A percentile compares a stretch with the other conserved stretches of the same genome.
Conservation (phyloP, 2,113 vertebrate species). For the Mastomys coucha region DNA sequence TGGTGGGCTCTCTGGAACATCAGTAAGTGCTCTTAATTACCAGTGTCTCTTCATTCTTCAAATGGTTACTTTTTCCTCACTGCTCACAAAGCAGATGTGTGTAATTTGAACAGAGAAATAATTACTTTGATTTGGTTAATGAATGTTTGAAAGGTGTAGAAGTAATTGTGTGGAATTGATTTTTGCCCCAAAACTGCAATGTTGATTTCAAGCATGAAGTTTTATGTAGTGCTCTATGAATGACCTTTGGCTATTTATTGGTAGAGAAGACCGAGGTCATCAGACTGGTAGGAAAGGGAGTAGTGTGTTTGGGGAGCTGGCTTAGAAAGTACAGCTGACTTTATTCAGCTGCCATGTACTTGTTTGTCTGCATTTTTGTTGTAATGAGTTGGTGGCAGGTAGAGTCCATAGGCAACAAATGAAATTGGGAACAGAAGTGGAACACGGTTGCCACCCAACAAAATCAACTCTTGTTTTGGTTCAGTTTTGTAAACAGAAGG, state of each 20-base stretch:
- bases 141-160: constrained; percentile 44
- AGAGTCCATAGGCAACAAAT: not conserved
- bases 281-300: not conserved
- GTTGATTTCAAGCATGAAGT: not conserved
- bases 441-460: not conserved
- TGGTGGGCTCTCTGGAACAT: not conserved
- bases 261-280: not conserved
- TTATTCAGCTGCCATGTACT: not conserved
- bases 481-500: not conserved
- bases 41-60: not conserved
- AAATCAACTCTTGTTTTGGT: not conserved
- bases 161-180: not conserved
- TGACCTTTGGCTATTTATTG: not conserved
- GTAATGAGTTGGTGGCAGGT: not conserved
- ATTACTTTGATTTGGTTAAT: constrained; percentile 56
- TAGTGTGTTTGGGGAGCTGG: not conserved
- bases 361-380: not conserved
- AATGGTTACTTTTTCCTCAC: constrained; percentile 44
- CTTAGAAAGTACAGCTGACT: not conserved
- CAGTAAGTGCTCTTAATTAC: not conserved
- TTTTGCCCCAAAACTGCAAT: not conserved
- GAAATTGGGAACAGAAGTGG: not conserved
- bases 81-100: not conserved
- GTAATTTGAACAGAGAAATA: constrained; percentile 53
- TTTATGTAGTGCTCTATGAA: not conserved